Conservation (phyloP, 2,113 vertebrate species). For the Petaurus breviceps region DNA sequence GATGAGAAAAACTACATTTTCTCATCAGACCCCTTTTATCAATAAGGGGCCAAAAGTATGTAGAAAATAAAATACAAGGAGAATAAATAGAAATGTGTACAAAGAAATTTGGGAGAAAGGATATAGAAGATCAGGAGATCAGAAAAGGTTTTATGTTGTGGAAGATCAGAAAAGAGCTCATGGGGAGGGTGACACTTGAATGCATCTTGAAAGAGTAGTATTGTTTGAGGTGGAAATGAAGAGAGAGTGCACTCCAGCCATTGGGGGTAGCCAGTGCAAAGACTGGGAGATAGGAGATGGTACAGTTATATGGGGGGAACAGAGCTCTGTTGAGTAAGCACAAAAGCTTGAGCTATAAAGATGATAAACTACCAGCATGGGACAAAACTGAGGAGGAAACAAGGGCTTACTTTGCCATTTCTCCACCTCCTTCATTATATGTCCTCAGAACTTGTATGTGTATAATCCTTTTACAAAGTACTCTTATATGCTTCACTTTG, state of each 20-base stretch:
- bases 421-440: constrained; percentile 7
- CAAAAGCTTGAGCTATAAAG: not conserved
- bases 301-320: not conserved
- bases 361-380: not conserved
- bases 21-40: not conserved
- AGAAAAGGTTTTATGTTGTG: not conserved
- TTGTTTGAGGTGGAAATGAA: not conserved
- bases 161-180: not conserved
- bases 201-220: not conserved
- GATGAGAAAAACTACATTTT: not conserved
- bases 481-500: not conserved
- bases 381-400: not conserved
- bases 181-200: not conserved
- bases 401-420: not conserved
- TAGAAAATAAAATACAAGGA: not conserved
- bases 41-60: not conserved
- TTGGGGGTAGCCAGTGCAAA: not conserved
- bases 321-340: not conserved
- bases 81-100: not conserved
- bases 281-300: not conserved
- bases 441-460: constrained; percentile 38
- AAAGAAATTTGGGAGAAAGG: not conserved
- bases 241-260: not conserved
- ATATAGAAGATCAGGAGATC: not conserved
- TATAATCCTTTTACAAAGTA: not conserved